Evolutionary conservation across 2,797 vertebrate genomes (phyloP), one percentile per base, ranked within the genome.

Genomic region (Rhincodon typus): DNA sequence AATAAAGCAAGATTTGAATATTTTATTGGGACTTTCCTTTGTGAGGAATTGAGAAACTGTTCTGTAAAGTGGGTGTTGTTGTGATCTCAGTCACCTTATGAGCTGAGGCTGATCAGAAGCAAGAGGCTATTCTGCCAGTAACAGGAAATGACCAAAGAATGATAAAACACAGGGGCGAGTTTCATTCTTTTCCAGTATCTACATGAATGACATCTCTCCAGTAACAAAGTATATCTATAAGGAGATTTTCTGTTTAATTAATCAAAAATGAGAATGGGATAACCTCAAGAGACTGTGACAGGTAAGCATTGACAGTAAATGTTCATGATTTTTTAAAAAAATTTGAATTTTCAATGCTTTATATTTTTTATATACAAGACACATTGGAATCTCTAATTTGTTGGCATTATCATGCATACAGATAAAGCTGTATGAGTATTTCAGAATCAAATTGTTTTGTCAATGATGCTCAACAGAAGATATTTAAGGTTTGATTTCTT

Each of bases 21-120:
- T 42, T 94, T 25, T 34, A 66, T 62, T 27, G 67, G 90, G 90
- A 30, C 66, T 70, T 94, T 67, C 66, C 66, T 42, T 67, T 69
- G 21, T 42, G 30, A 17, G 12, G 38, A 62, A 34, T 90, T 27
- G 62, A 1, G 46, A 8, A 21, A 6, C 66, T 66, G 57, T 66
- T 91, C 88, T 66, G 34, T n/a, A n/a, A 66, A 72, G 93, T 69
- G 90, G 66, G n/a, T 50, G 93, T 72, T 70, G 25, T 53, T 91
- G 67, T 94, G 67, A 69, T 50, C 46, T 30, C 42, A 94, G 69
- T 94, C 69, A 94, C 10, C 15, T 66, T 95, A 30, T 17, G 30
- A 77, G 46, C 34, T 17, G 94, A 74, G 30, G 69, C 34, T 77
- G 70, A 6, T 70, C 67, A 94, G 23, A 94, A 50, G 23, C 66